Conservation (phyloP, 2,797 vertebrate genomes). For the Amblyopsis hoosieri region DNA sequence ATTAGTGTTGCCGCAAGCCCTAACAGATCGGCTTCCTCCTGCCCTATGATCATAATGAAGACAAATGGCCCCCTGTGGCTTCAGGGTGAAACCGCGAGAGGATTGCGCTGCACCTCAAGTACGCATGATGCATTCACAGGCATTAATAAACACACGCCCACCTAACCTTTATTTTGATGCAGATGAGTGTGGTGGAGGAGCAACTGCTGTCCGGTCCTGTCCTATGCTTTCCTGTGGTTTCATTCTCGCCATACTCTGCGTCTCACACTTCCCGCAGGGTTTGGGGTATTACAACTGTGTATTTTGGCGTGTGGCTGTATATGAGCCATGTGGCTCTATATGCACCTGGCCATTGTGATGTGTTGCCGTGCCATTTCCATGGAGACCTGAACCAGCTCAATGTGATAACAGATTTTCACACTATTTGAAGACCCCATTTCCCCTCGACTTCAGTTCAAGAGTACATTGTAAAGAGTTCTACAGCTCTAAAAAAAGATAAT, state of each 20-base stretch:
- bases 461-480: conserved; percentile 6
- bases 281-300: neutral
- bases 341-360: conserved; percentile 9
- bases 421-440: conserved; percentile 13
- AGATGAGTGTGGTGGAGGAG: conserved; percentile 4
- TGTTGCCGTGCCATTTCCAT: conserved; percentile 26
- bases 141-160: conserved; percentile 7
- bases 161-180: conserved; percentile 26
- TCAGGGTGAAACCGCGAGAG: conserved; percentile 61
- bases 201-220: too few relatives aligned
- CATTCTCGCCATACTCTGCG: too few relatives aligned
- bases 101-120: conserved; percentile 48
- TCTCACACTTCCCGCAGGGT: too few relatives aligned
- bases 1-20: conserved; percentile 52
- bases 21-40: conserved; percentile 63
- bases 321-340: conserved; percentile 4
- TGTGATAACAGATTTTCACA: conserved; percentile 40
- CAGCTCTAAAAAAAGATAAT: too few relatives aligned
- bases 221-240: too few relatives aligned
- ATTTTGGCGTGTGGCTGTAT: conserved; percentile 13
- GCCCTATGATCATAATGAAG: conserved; percentile 67
- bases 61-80: conserved; percentile 63
- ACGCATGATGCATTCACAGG: conserved; percentile 24
- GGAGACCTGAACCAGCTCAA: conserved; percentile 21
- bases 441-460: neutral